Evolutionary conservation across 2,888 invertebrate species (phyloP).

Genomic region (Chouioia cunea): DNA sequence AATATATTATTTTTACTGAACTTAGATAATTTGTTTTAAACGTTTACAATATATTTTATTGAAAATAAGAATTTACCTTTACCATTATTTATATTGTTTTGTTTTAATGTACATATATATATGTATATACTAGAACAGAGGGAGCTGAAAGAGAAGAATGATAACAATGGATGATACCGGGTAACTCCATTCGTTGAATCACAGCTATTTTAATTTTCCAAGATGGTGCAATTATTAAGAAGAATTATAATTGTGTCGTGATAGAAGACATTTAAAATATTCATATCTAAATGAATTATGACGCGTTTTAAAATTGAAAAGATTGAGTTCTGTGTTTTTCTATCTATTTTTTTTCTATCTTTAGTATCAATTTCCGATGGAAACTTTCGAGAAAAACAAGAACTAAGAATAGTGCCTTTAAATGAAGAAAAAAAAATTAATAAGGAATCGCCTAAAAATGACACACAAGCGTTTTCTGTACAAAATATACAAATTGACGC

Average conservation of each 20-base stretch:
- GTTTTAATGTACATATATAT: not conserved
- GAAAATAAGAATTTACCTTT: not conserved
- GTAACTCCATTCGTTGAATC: not conserved
- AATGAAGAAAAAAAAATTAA: conserved; percentile 30
- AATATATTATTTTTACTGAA: too few species aligned
- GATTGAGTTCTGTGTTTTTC: conserved; percentile 53
- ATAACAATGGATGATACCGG: not conserved
- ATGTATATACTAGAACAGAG: not conserved
- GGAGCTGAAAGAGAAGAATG: not conserved
- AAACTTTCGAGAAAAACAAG: conserved; percentile 45
- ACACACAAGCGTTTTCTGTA: not conserved
- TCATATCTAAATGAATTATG: conserved; percentile 49
- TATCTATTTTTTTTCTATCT: conserved; percentile 53
- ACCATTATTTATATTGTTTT: not conserved
- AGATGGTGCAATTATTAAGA: not conserved
- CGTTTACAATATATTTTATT: too few species aligned
- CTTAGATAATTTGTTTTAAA: too few species aligned
- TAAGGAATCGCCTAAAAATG: conserved; percentile 7
- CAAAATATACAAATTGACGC: conserved; percentile 8
- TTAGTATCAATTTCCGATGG: conserved; percentile 51
- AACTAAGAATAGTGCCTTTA: conserved; percentile 19
- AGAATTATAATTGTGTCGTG: not conserved
- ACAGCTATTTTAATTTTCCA: not conserved
- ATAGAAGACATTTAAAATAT: not conserved
- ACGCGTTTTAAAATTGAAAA: conserved; percentile 54